A percentile compares a stretch with the other conserved stretches of the same genome.
These are phyloP conservation scores for Trichogramma dendrolimi DNA, from an alignment of 2,888 invertebrate species.

Conservation along the genomic window DNA sequence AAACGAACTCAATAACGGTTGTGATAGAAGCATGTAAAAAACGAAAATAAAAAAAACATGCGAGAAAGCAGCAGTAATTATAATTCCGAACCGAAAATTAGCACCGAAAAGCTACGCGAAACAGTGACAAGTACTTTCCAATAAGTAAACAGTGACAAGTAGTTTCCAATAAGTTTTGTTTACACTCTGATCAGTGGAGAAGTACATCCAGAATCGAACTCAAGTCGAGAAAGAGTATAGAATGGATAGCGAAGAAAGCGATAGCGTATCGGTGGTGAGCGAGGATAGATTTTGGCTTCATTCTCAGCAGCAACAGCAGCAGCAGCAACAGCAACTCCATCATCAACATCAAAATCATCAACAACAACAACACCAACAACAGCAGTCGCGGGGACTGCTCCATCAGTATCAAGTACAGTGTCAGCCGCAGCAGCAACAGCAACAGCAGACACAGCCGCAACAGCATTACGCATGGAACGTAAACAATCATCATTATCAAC, in stretches of 20 bases:
- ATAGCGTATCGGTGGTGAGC: constrained; percentile 35
- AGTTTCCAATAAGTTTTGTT: no score
- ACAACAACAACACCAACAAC: constrained; percentile 18
- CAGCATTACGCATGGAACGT: constrained; percentile 28
- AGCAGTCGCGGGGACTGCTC: constrained; percentile 21
- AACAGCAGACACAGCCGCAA: constrained; percentile 29
- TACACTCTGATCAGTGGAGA: neutral
- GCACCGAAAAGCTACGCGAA: no score
- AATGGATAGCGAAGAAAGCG: constrained; percentile 41
- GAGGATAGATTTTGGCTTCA: constrained; percentile 47
- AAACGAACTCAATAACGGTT: no score
- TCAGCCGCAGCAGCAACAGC: constrained; percentile 29
- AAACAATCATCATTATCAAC: constrained; percentile 24
- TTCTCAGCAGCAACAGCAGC: constrained; percentile 38
- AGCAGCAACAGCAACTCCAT: constrained; percentile 36
- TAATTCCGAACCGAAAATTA: no score
- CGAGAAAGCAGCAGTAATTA: no score
- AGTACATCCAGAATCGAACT: neutral
- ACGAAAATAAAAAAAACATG: no score
- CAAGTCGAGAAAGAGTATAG: constrained; percentile 17
- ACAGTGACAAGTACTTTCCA: no score
- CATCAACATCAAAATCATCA: constrained; percentile 29
- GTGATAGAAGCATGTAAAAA: no score
- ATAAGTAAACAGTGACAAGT: no score
- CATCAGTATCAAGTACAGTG: constrained; percentile 26